Evolutionary conservation across 2,113 vertebrate species (phyloP), one percentile per base, ranked within the genome.

Genomic region (Albula glossodonta): DNA sequence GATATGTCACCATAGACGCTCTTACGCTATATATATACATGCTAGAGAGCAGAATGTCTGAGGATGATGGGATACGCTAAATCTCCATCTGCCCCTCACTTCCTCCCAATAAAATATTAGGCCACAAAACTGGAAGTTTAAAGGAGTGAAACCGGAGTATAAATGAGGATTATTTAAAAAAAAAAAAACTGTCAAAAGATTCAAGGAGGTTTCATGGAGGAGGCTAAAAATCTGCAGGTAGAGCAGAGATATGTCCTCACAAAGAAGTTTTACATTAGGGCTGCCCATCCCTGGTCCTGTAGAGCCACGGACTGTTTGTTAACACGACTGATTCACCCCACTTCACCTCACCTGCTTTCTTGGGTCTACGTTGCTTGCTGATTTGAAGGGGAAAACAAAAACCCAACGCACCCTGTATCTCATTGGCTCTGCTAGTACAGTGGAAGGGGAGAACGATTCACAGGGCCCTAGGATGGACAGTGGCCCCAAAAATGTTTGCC

Each of bases 51-150:
- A 57, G 74, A 88, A 66, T 66, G 17, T 78, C 51, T 13, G 52
- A 5, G 25, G 41, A 82, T 84, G 84, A 87, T 87, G 80, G 82
- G 81, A 53, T 82, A 60, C 79, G 51, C 78, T 78, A 82, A 86
- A 85, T 87, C 60, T 9, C n/a, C 31, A 83, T 51, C 66, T 56
- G 52, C 83, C 52, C 31, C 79, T 63, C 25, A 86, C 52, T 80
- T 89, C 87, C 84, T 81, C 48, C 31, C 41, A 41, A 82, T 80
- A 85, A 85, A 85, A 84, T 66, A 77, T 51, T 74, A 80, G 78
- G 60, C 81, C 85, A 31, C 83, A 52, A 84, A 83, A 88, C 70
- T 53, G 56, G 78, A 80, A 56, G 77, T 81, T 63, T 84, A 78
- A 88, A 84, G 41, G 63, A 57, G 86, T 56, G 41, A 31, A 56